Conservation (phyloP, 1,140 invertebrate genomes). For the Zaprionus capensis region DNA sequence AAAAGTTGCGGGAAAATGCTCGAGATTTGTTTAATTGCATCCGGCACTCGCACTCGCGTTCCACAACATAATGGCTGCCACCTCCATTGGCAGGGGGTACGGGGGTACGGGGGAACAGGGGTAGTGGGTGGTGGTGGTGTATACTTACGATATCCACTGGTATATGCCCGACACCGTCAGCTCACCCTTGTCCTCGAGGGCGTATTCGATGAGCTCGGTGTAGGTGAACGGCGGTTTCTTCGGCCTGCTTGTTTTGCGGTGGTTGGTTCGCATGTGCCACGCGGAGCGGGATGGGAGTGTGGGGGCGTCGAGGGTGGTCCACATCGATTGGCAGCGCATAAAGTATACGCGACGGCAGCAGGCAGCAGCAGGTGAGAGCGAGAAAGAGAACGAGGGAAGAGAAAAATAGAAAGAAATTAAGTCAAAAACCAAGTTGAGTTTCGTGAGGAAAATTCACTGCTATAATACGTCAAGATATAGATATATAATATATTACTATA, state of each 20-base stretch:
- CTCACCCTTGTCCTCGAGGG: slow-evolving; percentile 92
- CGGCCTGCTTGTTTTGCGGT: slow-evolving; percentile 84
- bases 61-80: slow-evolving; percentile 59
- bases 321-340: slow-evolving; percentile 59
- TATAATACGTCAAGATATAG: no score
- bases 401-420: slow-evolving; percentile 3
- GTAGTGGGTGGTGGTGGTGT: neutral
- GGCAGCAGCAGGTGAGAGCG: slow-evolving; percentile 15
- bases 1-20: slow-evolving; percentile 51
- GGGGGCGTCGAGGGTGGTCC: slow-evolving; percentile 32
- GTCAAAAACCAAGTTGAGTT: neutral
- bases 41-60: slow-evolving; percentile 52
- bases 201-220: slow-evolving; percentile 94
- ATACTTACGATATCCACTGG: slow-evolving; percentile 96
- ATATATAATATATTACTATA: no score
- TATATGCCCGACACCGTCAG: slow-evolving; percentile 95
- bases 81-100: slow-evolving; percentile 21
- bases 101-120: neutral
- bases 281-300: slow-evolving; percentile 7
- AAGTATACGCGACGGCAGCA: slow-evolving; percentile 17
- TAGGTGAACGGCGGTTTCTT: slow-evolving; percentile 94
- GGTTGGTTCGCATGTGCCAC: slow-evolving; percentile 45
- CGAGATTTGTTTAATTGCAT: slow-evolving; percentile 81
- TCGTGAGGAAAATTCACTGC: neutral
- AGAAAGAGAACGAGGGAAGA: slow-evolving; percentile 11